phyloP scores from a whole-genome alignment of 2,113 vertebrate genomes.

The Plotosus lineatus region DNA sequence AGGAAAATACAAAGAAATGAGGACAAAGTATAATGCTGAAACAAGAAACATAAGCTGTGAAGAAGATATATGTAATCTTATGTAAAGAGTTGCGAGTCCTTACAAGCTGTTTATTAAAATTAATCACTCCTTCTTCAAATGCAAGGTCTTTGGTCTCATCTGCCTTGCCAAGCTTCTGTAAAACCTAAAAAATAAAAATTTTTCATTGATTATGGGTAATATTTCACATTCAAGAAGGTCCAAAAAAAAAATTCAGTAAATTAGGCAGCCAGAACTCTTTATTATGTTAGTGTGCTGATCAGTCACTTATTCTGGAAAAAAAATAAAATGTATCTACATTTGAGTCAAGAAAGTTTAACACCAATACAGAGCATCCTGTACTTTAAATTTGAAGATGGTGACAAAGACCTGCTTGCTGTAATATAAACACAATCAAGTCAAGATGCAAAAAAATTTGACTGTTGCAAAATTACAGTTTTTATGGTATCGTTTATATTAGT shows the following conservation, averaged over 20 bases:
- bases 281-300: neutral
- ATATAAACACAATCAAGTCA: neutral
- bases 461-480: too few species aligned
- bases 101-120: conserved; percentile 98
- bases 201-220: neutral
- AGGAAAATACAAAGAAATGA: conserved; percentile 14
- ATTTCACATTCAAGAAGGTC: neutral
- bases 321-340: neutral
- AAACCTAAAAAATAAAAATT: conserved; percentile 75
- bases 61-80: neutral
- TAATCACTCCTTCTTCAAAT: conserved; percentile 95
- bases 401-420: neutral
- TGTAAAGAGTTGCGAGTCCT: conserved; percentile 50
- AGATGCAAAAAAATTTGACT: neutral
- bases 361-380: neutral
- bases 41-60: neutral
- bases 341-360: neutral
- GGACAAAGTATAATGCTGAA: neutral
- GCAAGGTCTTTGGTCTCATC: conserved; percentile 97
- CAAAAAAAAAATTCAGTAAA: neutral
- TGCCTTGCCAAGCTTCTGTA: conserved; percentile 97
- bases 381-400: neutral
- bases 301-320: neutral
- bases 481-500: neutral
- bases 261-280: neutral